A percentile compares a stretch with the other conserved stretches of the same genome.
Evolutionary conservation across 1,140 invertebrate genomes (phyloP).

Genomic region (Drosophila nannoptera): DNA sequence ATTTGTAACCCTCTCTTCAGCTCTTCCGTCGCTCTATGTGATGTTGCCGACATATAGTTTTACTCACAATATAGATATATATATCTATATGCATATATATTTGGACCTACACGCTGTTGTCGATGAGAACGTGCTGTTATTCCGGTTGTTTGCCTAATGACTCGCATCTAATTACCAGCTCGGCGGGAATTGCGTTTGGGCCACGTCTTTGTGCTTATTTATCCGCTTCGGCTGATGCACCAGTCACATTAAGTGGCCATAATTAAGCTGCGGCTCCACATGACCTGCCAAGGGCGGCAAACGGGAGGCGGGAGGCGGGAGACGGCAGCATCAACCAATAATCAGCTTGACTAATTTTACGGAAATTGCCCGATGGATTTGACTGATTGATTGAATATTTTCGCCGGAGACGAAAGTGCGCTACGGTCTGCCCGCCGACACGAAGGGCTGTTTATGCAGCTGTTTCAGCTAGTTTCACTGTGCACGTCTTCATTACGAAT

Average conservation of each 20-base stretch:
- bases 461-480: conserved; percentile 27
- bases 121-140: conserved; percentile 3
- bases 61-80: too few relatives aligned
- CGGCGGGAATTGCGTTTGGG: neutral
- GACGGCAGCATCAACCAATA: conserved; percentile 47
- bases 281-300: neutral
- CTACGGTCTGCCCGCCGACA: neutral
- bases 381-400: conserved; percentile 72
- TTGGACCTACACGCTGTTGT: too few relatives aligned
- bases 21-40: too few relatives aligned
- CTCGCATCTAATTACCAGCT: conserved; percentile 25
- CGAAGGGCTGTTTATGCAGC: conserved; percentile 9
- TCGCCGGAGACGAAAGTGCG: conserved; percentile 12
- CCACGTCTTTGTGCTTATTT: conserved; percentile 12
- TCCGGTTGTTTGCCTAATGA: conserved; percentile 12
- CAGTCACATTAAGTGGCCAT: conserved; percentile 6
- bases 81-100: too few relatives aligned
- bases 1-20: too few relatives aligned
- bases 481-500: conserved; percentile 73
- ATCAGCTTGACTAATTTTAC: conserved; percentile 61
- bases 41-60: too few relatives aligned
- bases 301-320: neutral
- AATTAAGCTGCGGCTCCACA: neutral
- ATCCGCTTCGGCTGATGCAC: conserved; percentile 6
- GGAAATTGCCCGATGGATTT: conserved; percentile 73